These are phyloP conservation scores for Oscheius sp. DNA, from an alignment of 2,888 invertebrate species.

Conservation along the genomic window DNA sequence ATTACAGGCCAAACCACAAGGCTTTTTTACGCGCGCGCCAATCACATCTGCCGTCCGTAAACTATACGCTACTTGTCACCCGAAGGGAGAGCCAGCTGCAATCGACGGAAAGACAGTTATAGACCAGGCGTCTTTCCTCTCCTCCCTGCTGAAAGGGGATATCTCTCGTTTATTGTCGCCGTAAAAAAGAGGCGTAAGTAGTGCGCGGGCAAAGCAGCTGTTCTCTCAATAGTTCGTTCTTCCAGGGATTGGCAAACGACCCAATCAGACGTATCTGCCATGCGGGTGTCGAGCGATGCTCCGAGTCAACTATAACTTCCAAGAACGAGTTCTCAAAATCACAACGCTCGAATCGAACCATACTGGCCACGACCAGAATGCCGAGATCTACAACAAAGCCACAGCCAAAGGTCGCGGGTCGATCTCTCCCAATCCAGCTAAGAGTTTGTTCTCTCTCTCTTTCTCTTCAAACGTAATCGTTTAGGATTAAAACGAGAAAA, in stretches of 20 bases:
- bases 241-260: slow-evolving; percentile 65
- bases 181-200: slow-evolving; percentile 3
- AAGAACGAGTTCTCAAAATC: slow-evolving; percentile 47
- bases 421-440: slow-evolving; percentile 3
- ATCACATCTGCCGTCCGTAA: slow-evolving; percentile 8
- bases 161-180: slow-evolving; percentile 10
- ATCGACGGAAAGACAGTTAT: too few species aligned
- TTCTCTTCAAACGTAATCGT: too few species aligned
- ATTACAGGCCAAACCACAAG: slow-evolving; percentile 17
- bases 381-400: slow-evolving; percentile 30
- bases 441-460: too few species aligned
- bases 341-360: slow-evolving; percentile 43
- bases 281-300: slow-evolving; percentile 67
- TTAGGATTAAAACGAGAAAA: slow-evolving; percentile 6
- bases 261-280: slow-evolving; percentile 68
- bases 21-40: slow-evolving; percentile 1
- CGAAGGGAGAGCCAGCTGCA: background rate
- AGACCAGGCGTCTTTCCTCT: background rate
- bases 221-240: background rate
- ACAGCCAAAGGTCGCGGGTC: slow-evolving; percentile 22
- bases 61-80: slow-evolving; percentile 20
- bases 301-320: slow-evolving; percentile 61
- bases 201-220: slow-evolving; percentile 19
- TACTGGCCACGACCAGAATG: slow-evolving; percentile 36
- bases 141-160: background rate